These are phyloP conservation scores for Drosophila chauvacae DNA, from an alignment of 1,140 invertebrate genomes.

Conservation along the genomic window DNA sequence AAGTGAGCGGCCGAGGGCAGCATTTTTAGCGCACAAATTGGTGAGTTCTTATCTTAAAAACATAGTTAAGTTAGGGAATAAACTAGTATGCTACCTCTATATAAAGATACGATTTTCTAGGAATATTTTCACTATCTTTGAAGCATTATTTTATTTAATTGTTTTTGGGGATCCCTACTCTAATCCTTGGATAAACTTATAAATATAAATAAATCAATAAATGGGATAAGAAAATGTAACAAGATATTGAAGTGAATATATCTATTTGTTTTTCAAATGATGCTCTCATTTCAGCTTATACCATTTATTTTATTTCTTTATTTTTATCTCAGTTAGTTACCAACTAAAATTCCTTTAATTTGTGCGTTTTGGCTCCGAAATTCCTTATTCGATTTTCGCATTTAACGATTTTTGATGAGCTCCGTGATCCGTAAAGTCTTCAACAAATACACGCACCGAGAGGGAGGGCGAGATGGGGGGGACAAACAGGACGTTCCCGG, in stretches of 20 bases:
- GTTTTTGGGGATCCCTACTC: too few relatives aligned
- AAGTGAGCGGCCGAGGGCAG: conserved; percentile 42
- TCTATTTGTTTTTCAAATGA: too few relatives aligned
- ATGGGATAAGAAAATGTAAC: too few relatives aligned
- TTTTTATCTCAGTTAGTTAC: too few relatives aligned
- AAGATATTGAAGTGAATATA: too few relatives aligned
- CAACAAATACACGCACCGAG: conserved; percentile 36
- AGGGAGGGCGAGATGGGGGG: conserved; percentile 5
- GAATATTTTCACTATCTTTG: neutral
- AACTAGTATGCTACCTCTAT: neutral
- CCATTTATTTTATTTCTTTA: neutral
- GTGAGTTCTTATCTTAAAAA: conserved; percentile 45
- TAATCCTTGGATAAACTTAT: neutral
- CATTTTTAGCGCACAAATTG: conserved; percentile 49
- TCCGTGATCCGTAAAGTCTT: conserved; percentile 79
- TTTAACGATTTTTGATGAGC: conserved; percentile 82
- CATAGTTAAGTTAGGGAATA: neutral
- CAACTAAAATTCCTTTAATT: neutral
- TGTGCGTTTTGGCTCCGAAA: conserved; percentile 38
- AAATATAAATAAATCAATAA: too few relatives aligned
- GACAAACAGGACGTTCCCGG: conserved; percentile 18
- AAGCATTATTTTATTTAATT: too few relatives aligned
- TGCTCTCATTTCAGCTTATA: too few relatives aligned
- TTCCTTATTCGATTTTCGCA: conserved; percentile 57
- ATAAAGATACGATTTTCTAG: neutral